Conservation (phyloP, 2,797 vertebrate species). For the Margarornis squamiger region DNA sequence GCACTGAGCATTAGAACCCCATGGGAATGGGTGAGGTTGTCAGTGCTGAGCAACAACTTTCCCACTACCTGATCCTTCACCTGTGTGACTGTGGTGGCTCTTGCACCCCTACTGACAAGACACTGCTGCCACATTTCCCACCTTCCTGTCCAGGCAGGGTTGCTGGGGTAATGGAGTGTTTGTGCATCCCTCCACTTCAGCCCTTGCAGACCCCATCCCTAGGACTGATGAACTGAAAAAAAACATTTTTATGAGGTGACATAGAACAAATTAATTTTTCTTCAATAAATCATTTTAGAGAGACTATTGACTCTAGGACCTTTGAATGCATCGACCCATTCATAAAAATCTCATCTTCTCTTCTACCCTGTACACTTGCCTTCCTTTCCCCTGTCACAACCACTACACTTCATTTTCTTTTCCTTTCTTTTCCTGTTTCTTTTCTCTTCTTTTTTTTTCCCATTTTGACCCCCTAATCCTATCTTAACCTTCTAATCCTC, state of each 20-base stretch:
- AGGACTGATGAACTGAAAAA: neutral
- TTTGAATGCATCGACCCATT: conserved; percentile 52
- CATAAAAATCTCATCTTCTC: conserved; percentile 58
- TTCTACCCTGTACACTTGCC: neutral
- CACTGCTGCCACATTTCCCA: neutral
- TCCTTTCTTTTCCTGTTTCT: conserved; percentile 33
- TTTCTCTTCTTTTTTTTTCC: neutral
- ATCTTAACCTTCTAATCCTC: conserved; percentile 72
- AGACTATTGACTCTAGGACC: conserved; percentile 33
- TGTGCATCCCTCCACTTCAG: neutral
- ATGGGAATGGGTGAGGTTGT: neutral
- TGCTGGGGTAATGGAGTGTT: neutral
- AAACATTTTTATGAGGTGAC: neutral
- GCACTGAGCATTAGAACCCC: neutral
- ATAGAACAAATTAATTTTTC: conserved; percentile 48
- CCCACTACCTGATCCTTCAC: neutral
- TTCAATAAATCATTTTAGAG: conserved; percentile 56
- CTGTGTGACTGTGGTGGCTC: neutral
- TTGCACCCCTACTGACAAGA: neutral
- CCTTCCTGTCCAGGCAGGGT: neutral
- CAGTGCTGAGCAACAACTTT: neutral
- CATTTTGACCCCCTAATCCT: conserved; percentile 57
- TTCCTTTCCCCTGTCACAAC: conserved; percentile 43
- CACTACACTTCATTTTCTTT: conserved; percentile 48
- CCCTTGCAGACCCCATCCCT: fast-evolving